Percentiles rank a stretch among this genome's conserved stretches.
Conservation (phyloP, 2,113 vertebrate species). For the Melanerpes formicivorus region DNA sequence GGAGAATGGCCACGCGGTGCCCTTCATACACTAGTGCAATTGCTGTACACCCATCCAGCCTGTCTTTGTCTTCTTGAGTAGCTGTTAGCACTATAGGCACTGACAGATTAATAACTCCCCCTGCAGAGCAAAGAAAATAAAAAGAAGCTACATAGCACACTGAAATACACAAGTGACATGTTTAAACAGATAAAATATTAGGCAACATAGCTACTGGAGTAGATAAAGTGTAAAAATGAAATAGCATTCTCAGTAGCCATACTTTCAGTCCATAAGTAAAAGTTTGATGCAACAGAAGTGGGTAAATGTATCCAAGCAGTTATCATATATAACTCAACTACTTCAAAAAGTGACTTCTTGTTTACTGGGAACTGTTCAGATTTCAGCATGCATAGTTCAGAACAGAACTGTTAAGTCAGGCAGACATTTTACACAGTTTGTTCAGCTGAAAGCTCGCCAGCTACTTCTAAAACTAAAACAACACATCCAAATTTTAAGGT, state of each 20-base stretch:
- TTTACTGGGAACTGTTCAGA: not conserved
- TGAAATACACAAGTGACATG: not conserved
- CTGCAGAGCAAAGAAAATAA: conserved; percentile 59
- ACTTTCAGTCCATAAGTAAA: not conserved
- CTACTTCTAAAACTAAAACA: not conserved
- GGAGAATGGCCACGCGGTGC: conserved; percentile 90
- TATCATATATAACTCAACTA: not conserved
- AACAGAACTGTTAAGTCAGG: not conserved
- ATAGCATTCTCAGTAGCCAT: not conserved
- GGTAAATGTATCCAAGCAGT: not conserved
- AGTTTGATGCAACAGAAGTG: not conserved
- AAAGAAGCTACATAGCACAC: not conserved
- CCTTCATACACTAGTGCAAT: conserved; percentile 87
- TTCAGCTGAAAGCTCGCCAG: not conserved
- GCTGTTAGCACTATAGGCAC: conserved; percentile 93
- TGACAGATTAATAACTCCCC: conserved; percentile 95
- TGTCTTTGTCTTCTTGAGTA: conserved; percentile 88
- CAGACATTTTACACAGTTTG: not conserved
- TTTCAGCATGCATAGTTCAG: not conserved
- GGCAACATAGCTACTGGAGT: not conserved
- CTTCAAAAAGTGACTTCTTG: not conserved
- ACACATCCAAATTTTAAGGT: not conserved
- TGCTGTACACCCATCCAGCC: conserved; percentile 89
- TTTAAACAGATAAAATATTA: not conserved
- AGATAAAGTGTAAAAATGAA: not conserved